Evolutionary conservation across 2,113 vertebrate genomes (phyloP).

Genomic region (Podiceps cristatus): DNA sequence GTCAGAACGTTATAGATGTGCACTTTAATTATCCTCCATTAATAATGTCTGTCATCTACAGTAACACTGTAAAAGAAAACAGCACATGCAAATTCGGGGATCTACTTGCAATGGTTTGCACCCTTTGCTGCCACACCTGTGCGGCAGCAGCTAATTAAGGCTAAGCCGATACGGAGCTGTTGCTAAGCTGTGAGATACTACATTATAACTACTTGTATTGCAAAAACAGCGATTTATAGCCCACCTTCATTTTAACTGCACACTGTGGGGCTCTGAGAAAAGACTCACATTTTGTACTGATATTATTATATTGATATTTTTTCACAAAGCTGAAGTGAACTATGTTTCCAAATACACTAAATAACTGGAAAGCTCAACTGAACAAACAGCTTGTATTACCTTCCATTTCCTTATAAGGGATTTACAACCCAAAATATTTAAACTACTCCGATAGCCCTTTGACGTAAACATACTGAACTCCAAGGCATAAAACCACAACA

Average conservation of each 20-base stretch:
- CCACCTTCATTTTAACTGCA: not conserved
- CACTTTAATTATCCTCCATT: not conserved
- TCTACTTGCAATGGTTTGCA: not conserved
- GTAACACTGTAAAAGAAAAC: not conserved
- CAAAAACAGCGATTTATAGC: not conserved
- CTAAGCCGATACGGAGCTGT: not conserved
- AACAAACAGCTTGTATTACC: not conserved
- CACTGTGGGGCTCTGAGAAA: not conserved
- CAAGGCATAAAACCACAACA: not conserved
- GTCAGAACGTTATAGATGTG: not conserved
- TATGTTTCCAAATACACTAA: not conserved
- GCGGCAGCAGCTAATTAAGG: not conserved
- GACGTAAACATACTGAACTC: not conserved
- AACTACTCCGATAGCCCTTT: not conserved
- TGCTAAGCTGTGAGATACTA: not conserved
- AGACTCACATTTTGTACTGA: not conserved
- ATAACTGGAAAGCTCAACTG: not conserved
- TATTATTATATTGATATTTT: not conserved
- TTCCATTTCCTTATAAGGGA: not conserved
- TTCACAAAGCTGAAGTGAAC: not conserved
- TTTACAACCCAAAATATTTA: not conserved
- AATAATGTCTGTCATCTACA: not conserved
- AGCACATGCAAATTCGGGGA: not conserved
- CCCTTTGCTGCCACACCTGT: slow-evolving; percentile 7
- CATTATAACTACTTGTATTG: not conserved